These are phyloP conservation scores for Athalia rosae DNA, from an alignment of 2,888 invertebrate species.

Conservation along the genomic window DNA sequence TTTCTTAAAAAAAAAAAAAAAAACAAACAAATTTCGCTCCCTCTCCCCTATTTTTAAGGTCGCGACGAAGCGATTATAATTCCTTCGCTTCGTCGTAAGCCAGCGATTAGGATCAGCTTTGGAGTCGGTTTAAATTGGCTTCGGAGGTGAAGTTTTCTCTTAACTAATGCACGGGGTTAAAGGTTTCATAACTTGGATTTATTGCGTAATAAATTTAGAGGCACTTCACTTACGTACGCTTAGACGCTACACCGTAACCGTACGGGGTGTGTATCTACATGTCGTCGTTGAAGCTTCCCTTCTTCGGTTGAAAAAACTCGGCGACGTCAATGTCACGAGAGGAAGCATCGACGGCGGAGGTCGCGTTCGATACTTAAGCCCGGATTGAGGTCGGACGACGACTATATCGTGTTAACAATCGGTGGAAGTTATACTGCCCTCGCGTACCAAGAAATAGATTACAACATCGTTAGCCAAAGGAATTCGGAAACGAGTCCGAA, in stretches of 20 bases:
- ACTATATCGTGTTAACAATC: neutral
- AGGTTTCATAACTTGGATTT: constrained; percentile 38
- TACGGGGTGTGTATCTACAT: neutral
- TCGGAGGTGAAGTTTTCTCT: neutral
- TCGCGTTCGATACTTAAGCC: constrained; percentile 32
- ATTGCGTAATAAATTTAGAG: constrained; percentile 32
- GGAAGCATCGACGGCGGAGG: neutral
- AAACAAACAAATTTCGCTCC: too few species aligned
- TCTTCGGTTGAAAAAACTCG: neutral
- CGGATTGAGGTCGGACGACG: constrained; percentile 34
- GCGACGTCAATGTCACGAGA: neutral
- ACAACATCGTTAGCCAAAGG: too few species aligned
- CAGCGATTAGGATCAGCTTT: neutral
- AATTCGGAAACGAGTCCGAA: too few species aligned
- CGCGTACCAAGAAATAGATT: neutral
- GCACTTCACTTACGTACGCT: neutral
- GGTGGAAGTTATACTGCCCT: neutral
- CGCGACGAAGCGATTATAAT: neutral
- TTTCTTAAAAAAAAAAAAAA: neutral
- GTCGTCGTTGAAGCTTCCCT: neutral
- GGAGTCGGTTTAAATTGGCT: constrained; percentile 1
- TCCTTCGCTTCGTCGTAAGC: too few species aligned
- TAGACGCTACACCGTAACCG: neutral
- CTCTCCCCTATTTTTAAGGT: too few species aligned
- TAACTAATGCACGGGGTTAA: neutral